Evolutionary conservation across 2,888 invertebrate genomes (phyloP).

Genomic region (Athripsodes cinereus): DNA sequence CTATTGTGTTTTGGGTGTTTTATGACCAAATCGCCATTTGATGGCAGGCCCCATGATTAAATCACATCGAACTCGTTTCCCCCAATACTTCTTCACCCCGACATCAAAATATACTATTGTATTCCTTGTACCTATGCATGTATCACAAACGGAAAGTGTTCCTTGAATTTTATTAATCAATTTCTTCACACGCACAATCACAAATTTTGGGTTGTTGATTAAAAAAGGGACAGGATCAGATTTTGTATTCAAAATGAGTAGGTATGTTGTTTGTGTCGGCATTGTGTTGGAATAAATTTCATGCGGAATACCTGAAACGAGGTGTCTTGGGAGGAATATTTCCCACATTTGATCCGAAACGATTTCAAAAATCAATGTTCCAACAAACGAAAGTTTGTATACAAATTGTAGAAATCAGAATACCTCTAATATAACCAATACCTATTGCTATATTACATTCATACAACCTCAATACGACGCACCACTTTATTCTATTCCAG

Average conservation of each 20-base stretch:
- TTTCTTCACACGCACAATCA: neutral
- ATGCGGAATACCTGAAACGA: neutral
- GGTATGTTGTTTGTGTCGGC: neutral
- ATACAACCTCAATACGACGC: too few species aligned
- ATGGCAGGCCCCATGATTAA: slow-evolving; percentile 22
- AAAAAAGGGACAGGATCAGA: slow-evolving; percentile 2
- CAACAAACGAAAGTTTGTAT: too few species aligned
- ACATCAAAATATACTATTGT: too few species aligned
- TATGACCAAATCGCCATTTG: slow-evolving; percentile 22
- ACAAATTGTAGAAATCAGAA: too few species aligned
- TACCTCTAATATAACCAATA: too few species aligned
- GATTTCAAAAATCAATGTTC: too few species aligned
- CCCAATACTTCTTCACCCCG: neutral
- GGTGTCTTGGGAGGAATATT: neutral
- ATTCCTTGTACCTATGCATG: too few species aligned
- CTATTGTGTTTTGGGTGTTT: slow-evolving; percentile 25
- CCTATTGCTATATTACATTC: too few species aligned
- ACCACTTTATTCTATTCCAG: too few species aligned
- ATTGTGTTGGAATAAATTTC: neutral
- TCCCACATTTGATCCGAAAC: too few species aligned
- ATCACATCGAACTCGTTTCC: slow-evolving; percentile 9
- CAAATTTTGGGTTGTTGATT: neutral
- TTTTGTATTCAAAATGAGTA: neutral
- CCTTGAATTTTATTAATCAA: neutral
- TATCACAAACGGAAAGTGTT: too few species aligned